Evolutionary conservation across 2,888 invertebrate genomes (phyloP), one percentile per base, ranked within the genome.

Genomic region (Cerastis rubricosa): DNA sequence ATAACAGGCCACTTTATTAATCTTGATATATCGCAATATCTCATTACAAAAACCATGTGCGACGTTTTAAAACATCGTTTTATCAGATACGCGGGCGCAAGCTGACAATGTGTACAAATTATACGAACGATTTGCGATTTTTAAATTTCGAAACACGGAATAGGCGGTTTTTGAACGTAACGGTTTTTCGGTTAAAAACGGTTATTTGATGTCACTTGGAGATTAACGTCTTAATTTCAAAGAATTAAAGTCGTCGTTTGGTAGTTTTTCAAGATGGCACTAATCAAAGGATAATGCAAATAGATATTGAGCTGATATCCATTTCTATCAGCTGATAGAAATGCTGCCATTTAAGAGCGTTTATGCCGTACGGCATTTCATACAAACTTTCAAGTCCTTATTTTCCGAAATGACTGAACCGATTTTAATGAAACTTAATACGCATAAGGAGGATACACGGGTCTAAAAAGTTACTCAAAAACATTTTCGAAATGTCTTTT

Each of bases 41-140:
- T 85, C 79, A 88, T 87, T 87, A 88, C 70, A 68, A 75, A 88
- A 85, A 78, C 79, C 81, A 78, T 76, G 85, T 80, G 87, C 78
- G 71, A 77, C 84, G 69, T 77, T 80, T 80, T 77, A 68, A 79
- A 90, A 89, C 82, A 86, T 81, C 77, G 73, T 79, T 72, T 79
- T 92, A 92, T 92, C 92, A 63, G 88, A 85, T 88, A 47, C 73
- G 76, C 64, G 71, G 82, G 77, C 74, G 92, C 94, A 92, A 94
- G 94, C 94, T 94, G 94, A 92, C 94, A 93, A 93, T 92, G 89
- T 88, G 85, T 81, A 85, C 85, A 88, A 89, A 89, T 88, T 89
- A 85, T 79, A 79, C 79, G 79, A 83, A 65, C 78, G 78, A 87
- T 89, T 82, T 84, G 85, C 87, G 84, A 88, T 89, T 90, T 89